These are phyloP conservation scores for Holothuria glaberrima DNA, from an alignment of 35 echinoderm and acorn worm species.

Conservation along the genomic window DNA sequence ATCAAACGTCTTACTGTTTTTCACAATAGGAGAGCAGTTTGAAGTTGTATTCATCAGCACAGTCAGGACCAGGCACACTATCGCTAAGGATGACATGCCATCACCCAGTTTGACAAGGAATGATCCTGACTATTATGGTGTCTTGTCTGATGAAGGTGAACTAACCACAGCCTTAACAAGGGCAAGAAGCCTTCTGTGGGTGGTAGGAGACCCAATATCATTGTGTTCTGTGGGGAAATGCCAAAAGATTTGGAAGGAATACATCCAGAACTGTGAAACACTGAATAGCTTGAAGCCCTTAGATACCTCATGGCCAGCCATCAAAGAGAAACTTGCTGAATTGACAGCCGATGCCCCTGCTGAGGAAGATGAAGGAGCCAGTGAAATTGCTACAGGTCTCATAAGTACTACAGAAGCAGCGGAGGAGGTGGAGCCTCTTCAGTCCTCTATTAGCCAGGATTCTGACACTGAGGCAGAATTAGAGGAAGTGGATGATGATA, in stretches of 20 bases:
- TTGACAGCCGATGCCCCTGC: neutral
- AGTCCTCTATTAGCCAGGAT: too few species aligned
- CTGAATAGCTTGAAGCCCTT: conserved; percentile 49
- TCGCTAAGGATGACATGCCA: neutral
- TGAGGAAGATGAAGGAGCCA: neutral
- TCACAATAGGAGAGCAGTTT: conserved; percentile 18
- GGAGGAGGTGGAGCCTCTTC: too few species aligned
- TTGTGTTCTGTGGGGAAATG: conserved; percentile 72
- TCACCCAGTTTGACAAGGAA: neutral
- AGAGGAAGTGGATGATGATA: neutral
- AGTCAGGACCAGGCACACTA: neutral
- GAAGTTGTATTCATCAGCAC: conserved; percentile 29
- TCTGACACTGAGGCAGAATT: conserved; percentile 8
- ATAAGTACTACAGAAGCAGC: too few species aligned
- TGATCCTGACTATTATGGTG: conserved; percentile 63
- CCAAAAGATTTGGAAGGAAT: conserved; percentile 71
- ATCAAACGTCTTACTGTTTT: neutral
- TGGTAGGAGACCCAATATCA: conserved; percentile 83
- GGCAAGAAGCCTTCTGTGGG: conserved; percentile 73
- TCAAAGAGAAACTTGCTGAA: neutral
- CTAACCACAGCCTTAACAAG: conserved; percentile 90
- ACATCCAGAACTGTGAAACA: conserved; percentile 68
- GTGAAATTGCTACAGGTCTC: too few species aligned
- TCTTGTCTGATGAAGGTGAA: conserved; percentile 81
- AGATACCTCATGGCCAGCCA: neutral